Conservation (phyloP, 2,797 vertebrate genomes). For the Streptopelia turtur region DNA sequence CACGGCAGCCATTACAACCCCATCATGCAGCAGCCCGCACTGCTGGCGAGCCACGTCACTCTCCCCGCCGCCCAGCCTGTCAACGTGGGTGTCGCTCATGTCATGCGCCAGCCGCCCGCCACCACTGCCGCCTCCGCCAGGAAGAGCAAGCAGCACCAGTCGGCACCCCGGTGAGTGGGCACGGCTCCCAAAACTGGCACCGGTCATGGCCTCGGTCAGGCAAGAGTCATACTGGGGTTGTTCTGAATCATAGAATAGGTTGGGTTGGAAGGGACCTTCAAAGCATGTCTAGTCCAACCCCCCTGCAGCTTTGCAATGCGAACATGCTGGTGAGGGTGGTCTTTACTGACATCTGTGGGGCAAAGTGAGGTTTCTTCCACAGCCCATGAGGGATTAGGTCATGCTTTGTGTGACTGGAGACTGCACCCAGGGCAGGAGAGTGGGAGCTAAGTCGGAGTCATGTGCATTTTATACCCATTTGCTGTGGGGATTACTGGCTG, state of each 20-base stretch:
- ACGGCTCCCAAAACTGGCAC: fast-evolving
- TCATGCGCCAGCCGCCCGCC: slow-evolving; percentile 94
- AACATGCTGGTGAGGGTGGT: fast-evolving
- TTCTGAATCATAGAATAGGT: too few relatives aligned
- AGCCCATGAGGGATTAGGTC: fast-evolving
- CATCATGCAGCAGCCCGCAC: slow-evolving; percentile 98
- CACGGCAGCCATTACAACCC: slow-evolving; percentile 97
- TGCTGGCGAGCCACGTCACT: slow-evolving; percentile 92
- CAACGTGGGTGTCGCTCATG: slow-evolving; percentile 96
- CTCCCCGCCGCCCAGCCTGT: slow-evolving; percentile 94
- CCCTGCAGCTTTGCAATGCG: fast-evolving
- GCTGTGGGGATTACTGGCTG: not conserved
- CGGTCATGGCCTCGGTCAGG: fast-evolving
- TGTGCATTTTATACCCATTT: not conserved
- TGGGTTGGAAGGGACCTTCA: too few relatives aligned
- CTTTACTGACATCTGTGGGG: fast-evolving
- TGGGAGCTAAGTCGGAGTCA: not conserved
- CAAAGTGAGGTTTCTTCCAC: fast-evolving
- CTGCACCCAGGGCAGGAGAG: fast-evolving
- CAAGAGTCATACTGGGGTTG: fast-evolving
- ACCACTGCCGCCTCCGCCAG: slow-evolving; percentile 83
- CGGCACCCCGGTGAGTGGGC: slow-evolving; percentile 85
- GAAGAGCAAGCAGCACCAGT: slow-evolving; percentile 96
- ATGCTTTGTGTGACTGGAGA: fast-evolving
- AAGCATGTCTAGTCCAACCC: too few relatives aligned